Evolutionary conservation across 1,140 invertebrate species (phyloP).

Genomic region (Papilio glaucus): DNA sequence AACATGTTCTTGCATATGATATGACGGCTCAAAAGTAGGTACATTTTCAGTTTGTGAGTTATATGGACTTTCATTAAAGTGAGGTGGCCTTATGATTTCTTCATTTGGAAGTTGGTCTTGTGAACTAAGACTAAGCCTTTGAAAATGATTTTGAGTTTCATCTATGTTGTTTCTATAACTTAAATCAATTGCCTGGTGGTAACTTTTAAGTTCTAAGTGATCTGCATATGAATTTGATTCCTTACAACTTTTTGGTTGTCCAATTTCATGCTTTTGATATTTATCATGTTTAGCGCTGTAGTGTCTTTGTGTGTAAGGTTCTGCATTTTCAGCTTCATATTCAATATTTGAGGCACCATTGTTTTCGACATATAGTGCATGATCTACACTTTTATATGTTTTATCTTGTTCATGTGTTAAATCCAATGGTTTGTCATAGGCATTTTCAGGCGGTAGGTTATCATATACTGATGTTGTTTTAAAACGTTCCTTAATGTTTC

Average conservation of each 20-base stretch:
- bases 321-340: constrained; percentile 59
- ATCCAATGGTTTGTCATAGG: constrained; percentile 80
- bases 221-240: constrained; percentile 41
- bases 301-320: constrained; percentile 63
- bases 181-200: constrained; percentile 58
- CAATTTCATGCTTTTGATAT: constrained; percentile 65
- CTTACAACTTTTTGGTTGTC: constrained; percentile 59
- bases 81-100: constrained; percentile 62
- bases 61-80: constrained; percentile 66
- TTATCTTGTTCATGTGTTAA: constrained; percentile 75
- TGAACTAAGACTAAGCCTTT: constrained; percentile 70
- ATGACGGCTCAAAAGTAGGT: constrained; percentile 60
- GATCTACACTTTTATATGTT: constrained; percentile 81
- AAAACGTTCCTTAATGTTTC: constrained; percentile 60
- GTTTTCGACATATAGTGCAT: constrained; percentile 78
- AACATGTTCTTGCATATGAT: constrained; percentile 64
- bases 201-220: constrained; percentile 60
- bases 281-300: constrained; percentile 68
- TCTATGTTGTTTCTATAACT: constrained; percentile 61
- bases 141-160: constrained; percentile 63
- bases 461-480: constrained; percentile 73
- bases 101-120: constrained; percentile 70
- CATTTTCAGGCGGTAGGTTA: constrained; percentile 75
- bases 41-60: constrained; percentile 60
- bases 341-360: constrained; percentile 54